Evolutionary conservation across 2,113 vertebrate species (phyloP).

Genomic region (Engystomops pustulosus): DNA sequence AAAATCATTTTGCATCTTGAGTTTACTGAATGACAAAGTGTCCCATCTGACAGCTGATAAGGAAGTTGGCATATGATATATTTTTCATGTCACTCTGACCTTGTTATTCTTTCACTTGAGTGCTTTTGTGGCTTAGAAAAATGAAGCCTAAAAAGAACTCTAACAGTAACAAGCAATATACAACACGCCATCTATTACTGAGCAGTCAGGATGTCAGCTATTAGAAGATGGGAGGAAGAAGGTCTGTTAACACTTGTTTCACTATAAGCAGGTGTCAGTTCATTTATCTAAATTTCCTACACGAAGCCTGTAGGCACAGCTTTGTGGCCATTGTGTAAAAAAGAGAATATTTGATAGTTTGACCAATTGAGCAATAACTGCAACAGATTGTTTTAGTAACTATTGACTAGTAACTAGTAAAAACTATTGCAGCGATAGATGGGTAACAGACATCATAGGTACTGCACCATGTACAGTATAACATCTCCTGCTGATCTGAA

Average conservation of each 20-base stretch:
- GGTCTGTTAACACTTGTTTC: constrained; percentile 34
- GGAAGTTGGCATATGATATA: constrained; percentile 43
- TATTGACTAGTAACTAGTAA: neutral
- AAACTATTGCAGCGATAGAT: neutral
- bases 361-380: neutral
- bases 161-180: constrained; percentile 53
- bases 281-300: constrained; percentile 54
- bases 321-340: neutral
- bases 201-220: constrained; percentile 52
- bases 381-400: neutral
- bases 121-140: constrained; percentile 56
- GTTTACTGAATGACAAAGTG: neutral
- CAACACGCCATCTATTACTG: constrained; percentile 49
- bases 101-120: constrained; percentile 55
- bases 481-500: neutral
- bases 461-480: too few relatives aligned
- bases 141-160: constrained; percentile 47
- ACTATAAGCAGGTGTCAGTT: constrained; percentile 36
- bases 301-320: neutral
- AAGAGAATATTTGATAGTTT: neutral
- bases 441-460: neutral
- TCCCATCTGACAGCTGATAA: constrained; percentile 35
- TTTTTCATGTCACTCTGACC: constrained; percentile 49
- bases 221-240: constrained; percentile 45
- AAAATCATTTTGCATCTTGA: constrained; percentile 17